Evolutionary conservation across 2,888 invertebrate species (phyloP).

Genomic region (Lasioglossum lativentre): DNA sequence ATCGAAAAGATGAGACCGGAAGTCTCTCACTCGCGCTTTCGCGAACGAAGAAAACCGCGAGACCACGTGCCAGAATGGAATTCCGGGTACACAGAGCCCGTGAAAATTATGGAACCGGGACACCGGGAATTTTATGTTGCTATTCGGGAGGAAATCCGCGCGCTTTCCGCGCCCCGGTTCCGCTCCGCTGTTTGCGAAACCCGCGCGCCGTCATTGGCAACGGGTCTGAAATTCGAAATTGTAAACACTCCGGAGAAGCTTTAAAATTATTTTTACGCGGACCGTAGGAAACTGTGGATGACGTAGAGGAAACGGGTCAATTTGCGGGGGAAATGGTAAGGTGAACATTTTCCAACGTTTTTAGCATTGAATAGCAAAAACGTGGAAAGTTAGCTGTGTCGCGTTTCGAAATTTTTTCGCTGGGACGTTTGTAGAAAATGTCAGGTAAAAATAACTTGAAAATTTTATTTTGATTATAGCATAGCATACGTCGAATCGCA

Average conservation of each 20-base stretch:
- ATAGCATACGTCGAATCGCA: background rate
- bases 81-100: background rate
- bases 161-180: background rate
- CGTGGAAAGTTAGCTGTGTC: background rate
- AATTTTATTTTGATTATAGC: background rate
- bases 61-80: background rate
- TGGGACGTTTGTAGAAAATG: background rate
- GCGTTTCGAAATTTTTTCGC: background rate
- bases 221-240: background rate
- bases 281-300: background rate
- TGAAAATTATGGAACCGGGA: constrained; percentile 8
- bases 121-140: constrained; percentile 12
- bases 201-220: background rate
- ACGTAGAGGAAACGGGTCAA: background rate
- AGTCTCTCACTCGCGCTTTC: background rate
- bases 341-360: background rate
- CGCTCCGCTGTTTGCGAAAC: background rate
- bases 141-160: constrained; percentile 10
- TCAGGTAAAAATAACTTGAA: background rate
- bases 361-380: background rate
- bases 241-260: background rate
- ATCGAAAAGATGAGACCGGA: background rate
- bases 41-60: background rate
- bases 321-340: background rate
- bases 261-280: background rate